phyloP scores from a whole-genome alignment of 1,140 invertebrate genomes.

The Ceratina calcarata region DNA sequence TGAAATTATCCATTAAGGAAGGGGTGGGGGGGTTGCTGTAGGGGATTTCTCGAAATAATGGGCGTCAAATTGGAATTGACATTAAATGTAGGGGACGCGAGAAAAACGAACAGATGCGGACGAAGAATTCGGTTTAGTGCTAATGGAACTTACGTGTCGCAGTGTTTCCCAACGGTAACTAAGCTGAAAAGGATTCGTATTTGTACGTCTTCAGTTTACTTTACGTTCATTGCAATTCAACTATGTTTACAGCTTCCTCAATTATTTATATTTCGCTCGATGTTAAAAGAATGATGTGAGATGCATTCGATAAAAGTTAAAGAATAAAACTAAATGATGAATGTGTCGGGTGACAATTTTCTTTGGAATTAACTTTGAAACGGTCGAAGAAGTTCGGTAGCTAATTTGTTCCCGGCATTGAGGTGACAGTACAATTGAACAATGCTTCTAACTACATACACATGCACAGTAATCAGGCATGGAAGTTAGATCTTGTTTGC shows the following conservation, averaged over 20 bases:
- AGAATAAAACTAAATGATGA: no score
- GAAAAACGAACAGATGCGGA: constrained; percentile 31
- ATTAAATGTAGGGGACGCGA: background rate
- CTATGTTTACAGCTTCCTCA: no score
- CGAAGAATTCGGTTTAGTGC: constrained; percentile 42
- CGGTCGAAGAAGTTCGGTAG: constrained; percentile 4
- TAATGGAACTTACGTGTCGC: constrained; percentile 41
- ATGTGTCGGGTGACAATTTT: no score
- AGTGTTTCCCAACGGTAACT: constrained; percentile 3
- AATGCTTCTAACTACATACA: constrained; percentile 33
- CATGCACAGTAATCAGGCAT: constrained; percentile 30
- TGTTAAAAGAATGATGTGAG: no score
- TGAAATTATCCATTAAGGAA: no score
- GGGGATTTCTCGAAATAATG: background rate
- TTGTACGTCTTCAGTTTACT: no score
- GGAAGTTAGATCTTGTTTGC: constrained; percentile 43
- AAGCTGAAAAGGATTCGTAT: no score
- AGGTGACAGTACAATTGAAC: constrained; percentile 6
- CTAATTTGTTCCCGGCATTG: constrained; percentile 22
- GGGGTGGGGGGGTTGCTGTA: no score
- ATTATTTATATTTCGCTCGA: no score
- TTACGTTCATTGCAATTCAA: no score
- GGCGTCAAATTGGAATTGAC: constrained; percentile 34
- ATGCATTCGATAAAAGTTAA: no score
- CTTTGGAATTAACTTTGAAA: background rate